Evolutionary conservation across 2,113 vertebrate genomes (phyloP).

Genomic region (Ictalurus furcatus): DNA sequence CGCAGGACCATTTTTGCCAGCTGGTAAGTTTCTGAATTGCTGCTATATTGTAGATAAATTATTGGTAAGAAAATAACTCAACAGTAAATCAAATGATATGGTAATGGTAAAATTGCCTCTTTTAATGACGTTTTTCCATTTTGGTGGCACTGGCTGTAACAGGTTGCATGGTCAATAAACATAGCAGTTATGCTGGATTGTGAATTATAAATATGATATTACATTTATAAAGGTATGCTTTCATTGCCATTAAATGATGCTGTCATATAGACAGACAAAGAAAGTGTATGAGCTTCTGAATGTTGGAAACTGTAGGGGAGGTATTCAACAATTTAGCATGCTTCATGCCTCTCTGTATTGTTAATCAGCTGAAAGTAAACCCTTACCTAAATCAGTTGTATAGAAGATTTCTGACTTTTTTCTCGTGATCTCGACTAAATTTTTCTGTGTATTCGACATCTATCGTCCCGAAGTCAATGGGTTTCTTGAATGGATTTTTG

Average conservation of each 20-base stretch:
- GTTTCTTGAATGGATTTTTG: too few species aligned
- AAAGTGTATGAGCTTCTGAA: background rate
- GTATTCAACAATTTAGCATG: background rate
- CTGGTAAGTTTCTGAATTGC: background rate
- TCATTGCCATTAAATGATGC: background rate
- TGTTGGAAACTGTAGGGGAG: background rate
- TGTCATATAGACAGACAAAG: background rate
- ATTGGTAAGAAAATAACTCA: background rate
- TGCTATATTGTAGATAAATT: background rate
- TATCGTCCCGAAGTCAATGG: too few species aligned
- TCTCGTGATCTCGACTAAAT: too few species aligned
- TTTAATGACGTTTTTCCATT: background rate
- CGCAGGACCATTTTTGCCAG: background rate
- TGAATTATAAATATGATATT: background rate
- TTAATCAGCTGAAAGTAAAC: background rate
- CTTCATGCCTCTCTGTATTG: background rate
- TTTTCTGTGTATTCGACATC: too few species aligned
- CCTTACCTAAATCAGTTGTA: background rate
- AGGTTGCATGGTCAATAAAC: background rate
- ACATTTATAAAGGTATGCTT: background rate
- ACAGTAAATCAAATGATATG: background rate
- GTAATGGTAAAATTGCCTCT: background rate
- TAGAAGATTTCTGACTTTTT: background rate
- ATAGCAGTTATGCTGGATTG: background rate
- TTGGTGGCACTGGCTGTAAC: background rate